These are phyloP conservation scores for Aurelia aurita DNA, from an alignment of 30 jellyfish, hydroid and myxozoan species.

Conservation along the genomic window DNA sequence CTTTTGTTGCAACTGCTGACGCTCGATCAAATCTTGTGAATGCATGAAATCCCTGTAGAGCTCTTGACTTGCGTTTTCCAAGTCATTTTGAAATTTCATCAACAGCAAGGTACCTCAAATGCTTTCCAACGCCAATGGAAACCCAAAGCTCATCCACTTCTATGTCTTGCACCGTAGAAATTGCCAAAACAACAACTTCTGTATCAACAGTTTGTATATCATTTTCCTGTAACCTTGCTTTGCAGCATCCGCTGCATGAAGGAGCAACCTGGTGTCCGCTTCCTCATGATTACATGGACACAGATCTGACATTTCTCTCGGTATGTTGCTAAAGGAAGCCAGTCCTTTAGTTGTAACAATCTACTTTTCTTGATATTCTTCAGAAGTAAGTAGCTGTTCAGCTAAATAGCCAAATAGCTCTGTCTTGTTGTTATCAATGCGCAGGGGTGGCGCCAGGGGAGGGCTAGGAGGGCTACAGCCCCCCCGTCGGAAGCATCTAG, in stretches of 20 bases:
- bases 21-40: too few relatives aligned
- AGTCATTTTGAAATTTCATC: conserved; percentile 22
- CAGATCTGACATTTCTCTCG: conserved; percentile 7
- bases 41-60: conserved; percentile 4
- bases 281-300: conserved; percentile 48
- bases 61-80: conserved; percentile 20
- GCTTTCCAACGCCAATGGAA: conserved; percentile 7
- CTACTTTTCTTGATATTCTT: conserved; percentile 14
- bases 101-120: too few relatives aligned
- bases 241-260: conserved; percentile 32
- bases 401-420: neutral
- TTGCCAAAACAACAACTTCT: conserved; percentile 37
- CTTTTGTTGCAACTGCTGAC: conserved; percentile 18
- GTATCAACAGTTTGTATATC: conserved; percentile 52
- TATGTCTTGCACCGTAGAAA: conserved; percentile 14
- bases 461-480: too few relatives aligned
- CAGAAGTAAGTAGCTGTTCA: neutral
- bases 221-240: conserved; percentile 41
- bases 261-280: conserved; percentile 56
- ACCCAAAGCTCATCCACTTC: conserved; percentile 31
- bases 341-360: conserved; percentile 17
- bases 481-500: too few relatives aligned
- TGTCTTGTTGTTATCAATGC: conserved; percentile 5
- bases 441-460: too few relatives aligned
- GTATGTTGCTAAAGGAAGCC: conserved; percentile 4